Base-by-base conservation (phyloP, 2,888 invertebrate genomes). In the Dynastes maya region DNA sequence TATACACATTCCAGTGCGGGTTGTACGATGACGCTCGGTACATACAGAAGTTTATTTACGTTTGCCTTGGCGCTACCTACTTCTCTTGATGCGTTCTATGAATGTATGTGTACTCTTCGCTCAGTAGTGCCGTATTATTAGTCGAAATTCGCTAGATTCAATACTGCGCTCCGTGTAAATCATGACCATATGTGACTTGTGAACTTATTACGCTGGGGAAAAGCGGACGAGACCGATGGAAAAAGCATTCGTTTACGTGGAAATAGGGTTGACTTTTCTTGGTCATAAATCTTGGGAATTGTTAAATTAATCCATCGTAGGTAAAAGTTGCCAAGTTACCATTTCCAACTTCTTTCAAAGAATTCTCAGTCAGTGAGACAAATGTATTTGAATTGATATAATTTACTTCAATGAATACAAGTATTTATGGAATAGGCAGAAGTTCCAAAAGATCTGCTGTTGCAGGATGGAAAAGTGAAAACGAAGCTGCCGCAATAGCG, bases 41-140 rank as follows among this genome's bases (percentile, higher is more conserved):
- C 61, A 72, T 61, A 61, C 27, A 61, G 45, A 72, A 72, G 72
- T 72, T 72, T 72, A 72, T 72, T 72, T 72, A 45, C 61, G 72
- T 72, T 61, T 27, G 58, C 72, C 32, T 71, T 49, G n/a, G 22
- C 27, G 40, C 49, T 22, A 32, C 55, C 49, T 22, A 13, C 32
- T 37, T n/a, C 29, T 71, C 9, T 55, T 49, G 53, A 55, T 53
- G 16, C 4, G 53, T n/a, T 45, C 45, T 9, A 40, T 13, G 65
- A 16, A 40, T 29, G 16, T 49, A 11, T 58, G 72, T 72, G 40
- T 61, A 72, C 45, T 58, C 16, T 61, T 40, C 13, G 16, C 53
- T 53, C 4, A 51, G 22, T 27, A 37, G 40, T 40, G 22, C 45
- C 40, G 27, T 58, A 45, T 61, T 72, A 22, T 58, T 72, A 58